phyloP scores from a whole-genome alignment of 2,888 invertebrate genomes.

The Endomychus coccineus region DNA sequence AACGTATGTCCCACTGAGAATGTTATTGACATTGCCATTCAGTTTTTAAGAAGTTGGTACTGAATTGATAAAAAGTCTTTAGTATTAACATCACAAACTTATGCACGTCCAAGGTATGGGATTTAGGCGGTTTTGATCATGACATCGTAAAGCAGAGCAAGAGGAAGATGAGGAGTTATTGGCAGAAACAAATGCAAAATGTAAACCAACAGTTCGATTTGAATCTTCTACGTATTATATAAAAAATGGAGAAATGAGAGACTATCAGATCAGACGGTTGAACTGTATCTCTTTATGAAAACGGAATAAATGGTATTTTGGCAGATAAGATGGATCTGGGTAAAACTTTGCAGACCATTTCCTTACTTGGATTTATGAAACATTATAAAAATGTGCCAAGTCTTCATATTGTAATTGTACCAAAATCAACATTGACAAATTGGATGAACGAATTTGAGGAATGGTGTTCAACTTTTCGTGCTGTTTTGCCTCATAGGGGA shows the following conservation, averaged over 20 bases:
- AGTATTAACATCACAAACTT: too few relatives aligned
- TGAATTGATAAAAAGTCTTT: too few relatives aligned
- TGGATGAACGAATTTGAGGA: constrained; percentile 98
- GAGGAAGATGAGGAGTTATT: constrained; percentile 98
- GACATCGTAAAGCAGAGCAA: constrained; percentile 97
- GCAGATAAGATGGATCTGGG: constrained; percentile 99
- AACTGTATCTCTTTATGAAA: constrained; percentile 98
- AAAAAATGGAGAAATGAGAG: constrained; percentile 89
- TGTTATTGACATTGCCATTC: too few relatives aligned
- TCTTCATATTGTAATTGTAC: constrained; percentile 97
- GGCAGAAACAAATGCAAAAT: constrained; percentile 70
- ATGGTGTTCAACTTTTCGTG: constrained; percentile 89
- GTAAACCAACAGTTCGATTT: constrained; percentile 77
- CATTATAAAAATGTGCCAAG: constrained; percentile 84
- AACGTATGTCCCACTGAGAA: too few relatives aligned
- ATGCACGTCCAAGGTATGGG: too few relatives aligned
- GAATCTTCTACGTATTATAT: constrained; percentile 87
- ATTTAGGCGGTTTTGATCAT: too few relatives aligned
- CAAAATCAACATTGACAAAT: constrained; percentile 96
- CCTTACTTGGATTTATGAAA: constrained; percentile 95
- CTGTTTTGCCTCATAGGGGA: constrained; percentile 95
- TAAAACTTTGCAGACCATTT: constrained; percentile 97
- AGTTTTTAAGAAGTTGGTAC: too few relatives aligned
- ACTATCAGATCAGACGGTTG: constrained; percentile 94
- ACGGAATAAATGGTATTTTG: constrained; percentile 97